These are phyloP conservation scores for Petromus typicus DNA, from an alignment of 2,113 vertebrate genomes.

Conservation along the genomic window DNA sequence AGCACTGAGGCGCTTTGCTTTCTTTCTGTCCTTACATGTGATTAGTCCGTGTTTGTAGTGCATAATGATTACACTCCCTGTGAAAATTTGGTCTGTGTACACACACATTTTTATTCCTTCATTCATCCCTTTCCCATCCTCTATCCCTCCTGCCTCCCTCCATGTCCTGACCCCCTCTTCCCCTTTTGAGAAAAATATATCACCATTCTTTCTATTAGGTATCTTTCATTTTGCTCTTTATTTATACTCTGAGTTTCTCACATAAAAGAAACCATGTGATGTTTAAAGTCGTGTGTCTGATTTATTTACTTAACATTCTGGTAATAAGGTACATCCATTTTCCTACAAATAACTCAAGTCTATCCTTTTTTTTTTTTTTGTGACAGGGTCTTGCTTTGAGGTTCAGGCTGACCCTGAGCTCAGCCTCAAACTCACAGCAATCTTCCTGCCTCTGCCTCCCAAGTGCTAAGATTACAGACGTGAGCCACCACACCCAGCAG, in stretches of 20 bases:
- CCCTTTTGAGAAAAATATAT: neutral
- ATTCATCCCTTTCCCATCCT: neutral
- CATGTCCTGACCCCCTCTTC: neutral
- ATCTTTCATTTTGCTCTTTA: neutral
- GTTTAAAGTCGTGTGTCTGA: neutral
- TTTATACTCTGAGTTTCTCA: neutral
- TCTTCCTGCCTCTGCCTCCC: too few relatives aligned
- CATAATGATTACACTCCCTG: neutral
- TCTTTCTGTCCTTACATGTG: neutral
- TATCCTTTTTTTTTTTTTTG: too few relatives aligned
- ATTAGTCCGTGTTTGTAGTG: neutral
- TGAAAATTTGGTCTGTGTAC: neutral
- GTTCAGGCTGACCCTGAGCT: too few relatives aligned
- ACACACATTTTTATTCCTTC: neutral
- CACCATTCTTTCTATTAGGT: neutral
- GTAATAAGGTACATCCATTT: neutral
- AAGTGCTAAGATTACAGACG: too few relatives aligned
- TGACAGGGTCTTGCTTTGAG: too few relatives aligned
- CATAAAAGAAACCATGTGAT: neutral
- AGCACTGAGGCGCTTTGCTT: neutral
- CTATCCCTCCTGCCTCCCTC: neutral
- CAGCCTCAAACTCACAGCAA: too few relatives aligned
- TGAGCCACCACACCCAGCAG: too few relatives aligned
- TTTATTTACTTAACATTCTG: neutral
- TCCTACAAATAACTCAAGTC: neutral